A percentile compares a stretch with the other conserved stretches of the same genome.
Conservation (phyloP, 1,140 invertebrate species). For the Rhizoglyphus robini region DNA sequence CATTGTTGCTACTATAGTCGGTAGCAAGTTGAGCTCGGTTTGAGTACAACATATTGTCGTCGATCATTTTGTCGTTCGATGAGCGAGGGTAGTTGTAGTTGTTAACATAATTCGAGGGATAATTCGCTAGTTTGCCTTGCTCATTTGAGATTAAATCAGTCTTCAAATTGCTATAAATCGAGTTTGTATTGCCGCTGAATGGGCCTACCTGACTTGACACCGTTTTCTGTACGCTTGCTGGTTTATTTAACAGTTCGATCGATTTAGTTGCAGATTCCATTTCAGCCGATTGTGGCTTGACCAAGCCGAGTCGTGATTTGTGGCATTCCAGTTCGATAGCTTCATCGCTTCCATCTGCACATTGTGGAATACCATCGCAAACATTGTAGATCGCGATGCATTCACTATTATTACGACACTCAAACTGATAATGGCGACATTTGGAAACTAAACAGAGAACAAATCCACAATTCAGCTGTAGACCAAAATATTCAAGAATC, state of each 20-base stretch:
- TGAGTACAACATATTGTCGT: background rate
- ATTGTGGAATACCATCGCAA: conserved; percentile 81
- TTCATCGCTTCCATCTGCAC: conserved; percentile 78
- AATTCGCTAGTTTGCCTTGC: background rate
- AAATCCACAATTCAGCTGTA: background rate
- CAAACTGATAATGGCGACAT: conserved; percentile 55
- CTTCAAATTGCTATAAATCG: too few species aligned
- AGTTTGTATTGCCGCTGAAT: too few species aligned
- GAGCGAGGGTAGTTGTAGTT: background rate
- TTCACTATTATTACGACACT: conserved; percentile 65
- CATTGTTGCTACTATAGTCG: background rate
- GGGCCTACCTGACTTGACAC: too few species aligned
- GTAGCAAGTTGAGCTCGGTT: background rate
- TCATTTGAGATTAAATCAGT: too few species aligned
- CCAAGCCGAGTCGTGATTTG: conserved; percentile 16
- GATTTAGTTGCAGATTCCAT: background rate
- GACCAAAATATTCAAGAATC: background rate
- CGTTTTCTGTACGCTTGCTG: too few species aligned
- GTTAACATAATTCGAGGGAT: background rate
- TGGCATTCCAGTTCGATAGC: conserved; percentile 60
- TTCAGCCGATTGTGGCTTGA: background rate
- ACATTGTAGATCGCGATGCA: conserved; percentile 91
- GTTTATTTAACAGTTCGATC: background rate
- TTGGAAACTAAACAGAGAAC: conserved; percentile 8
- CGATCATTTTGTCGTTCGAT: background rate